Evolutionary conservation across 2,797 vertebrate genomes (phyloP).

Genomic region (Apodemus agrarius): DNA sequence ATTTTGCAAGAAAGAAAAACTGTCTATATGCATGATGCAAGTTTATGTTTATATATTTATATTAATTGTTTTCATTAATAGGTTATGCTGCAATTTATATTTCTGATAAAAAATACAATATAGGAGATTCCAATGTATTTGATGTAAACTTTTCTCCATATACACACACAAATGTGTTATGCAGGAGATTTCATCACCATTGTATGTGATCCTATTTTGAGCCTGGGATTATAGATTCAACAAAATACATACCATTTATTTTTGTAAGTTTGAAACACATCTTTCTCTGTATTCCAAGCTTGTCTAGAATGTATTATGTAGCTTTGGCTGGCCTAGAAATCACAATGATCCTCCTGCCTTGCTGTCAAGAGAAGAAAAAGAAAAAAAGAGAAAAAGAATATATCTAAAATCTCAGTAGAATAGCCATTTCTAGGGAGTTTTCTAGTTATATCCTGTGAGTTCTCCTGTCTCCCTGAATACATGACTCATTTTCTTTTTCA

Average conservation of each 20-base stretch:
- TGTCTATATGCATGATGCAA: not conserved
- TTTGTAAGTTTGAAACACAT: not conserved
- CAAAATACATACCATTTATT: not conserved
- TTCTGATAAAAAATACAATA: not conserved
- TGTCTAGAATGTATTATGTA: not conserved
- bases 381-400: not conserved
- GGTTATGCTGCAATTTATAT: not conserved
- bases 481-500: not conserved
- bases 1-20: not conserved
- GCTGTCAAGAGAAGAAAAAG: not conserved
- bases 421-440: not conserved
- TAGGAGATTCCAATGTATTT: slow-evolving; percentile 24
- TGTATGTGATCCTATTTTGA: not conserved
- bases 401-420: not conserved
- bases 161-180: slow-evolving; percentile 4
- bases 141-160: not conserved
- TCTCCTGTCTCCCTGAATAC: not conserved
- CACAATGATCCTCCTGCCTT: not conserved
- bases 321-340: not conserved
- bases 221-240: not conserved
- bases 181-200: not conserved
- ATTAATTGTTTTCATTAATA: not conserved
- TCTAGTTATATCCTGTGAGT: not conserved
- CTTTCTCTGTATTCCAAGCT: not conserved
- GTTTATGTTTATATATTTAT: slow-evolving; percentile 42